Evolutionary conservation across 2,797 vertebrate species (phyloP).

Genomic region (Leuciscus waleckii): DNA sequence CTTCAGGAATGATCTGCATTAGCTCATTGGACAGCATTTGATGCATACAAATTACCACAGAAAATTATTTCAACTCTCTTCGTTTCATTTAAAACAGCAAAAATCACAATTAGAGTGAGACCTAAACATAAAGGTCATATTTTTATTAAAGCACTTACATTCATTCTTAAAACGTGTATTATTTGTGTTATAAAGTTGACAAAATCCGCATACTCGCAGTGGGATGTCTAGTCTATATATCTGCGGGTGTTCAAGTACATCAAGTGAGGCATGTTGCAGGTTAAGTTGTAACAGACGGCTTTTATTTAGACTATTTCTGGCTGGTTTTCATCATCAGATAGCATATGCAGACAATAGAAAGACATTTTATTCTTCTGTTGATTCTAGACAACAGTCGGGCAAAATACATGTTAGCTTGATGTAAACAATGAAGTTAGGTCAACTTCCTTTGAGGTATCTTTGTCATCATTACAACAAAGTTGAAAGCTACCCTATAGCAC

Average conservation of each 20-base stretch:
- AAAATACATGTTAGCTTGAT: background rate
- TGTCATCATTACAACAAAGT: background rate
- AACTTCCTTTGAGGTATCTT: background rate
- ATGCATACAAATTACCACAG: slow-evolving; percentile 12
- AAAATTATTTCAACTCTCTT: background rate
- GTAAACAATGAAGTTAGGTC: background rate
- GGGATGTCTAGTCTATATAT: background rate
- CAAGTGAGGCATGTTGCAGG: background rate
- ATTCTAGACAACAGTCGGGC: background rate
- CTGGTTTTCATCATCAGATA: background rate
- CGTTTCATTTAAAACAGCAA: background rate
- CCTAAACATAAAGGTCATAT: too few relatives aligned
- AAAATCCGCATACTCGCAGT: too few relatives aligned
- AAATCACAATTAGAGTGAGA: background rate
- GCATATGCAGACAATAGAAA: background rate
- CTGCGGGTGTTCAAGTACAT: background rate
- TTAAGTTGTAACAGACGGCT: background rate
- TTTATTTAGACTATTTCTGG: background rate
- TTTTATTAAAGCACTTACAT: background rate
- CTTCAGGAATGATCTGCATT: background rate
- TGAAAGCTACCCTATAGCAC: background rate
- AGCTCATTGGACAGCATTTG: slow-evolving; percentile 19
- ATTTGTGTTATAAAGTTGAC: background rate
- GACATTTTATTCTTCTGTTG: background rate
- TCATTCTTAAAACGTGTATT: background rate